Base-by-base conservation (phyloP, 2,797 vertebrate genomes). In the Manis javanica region DNA sequence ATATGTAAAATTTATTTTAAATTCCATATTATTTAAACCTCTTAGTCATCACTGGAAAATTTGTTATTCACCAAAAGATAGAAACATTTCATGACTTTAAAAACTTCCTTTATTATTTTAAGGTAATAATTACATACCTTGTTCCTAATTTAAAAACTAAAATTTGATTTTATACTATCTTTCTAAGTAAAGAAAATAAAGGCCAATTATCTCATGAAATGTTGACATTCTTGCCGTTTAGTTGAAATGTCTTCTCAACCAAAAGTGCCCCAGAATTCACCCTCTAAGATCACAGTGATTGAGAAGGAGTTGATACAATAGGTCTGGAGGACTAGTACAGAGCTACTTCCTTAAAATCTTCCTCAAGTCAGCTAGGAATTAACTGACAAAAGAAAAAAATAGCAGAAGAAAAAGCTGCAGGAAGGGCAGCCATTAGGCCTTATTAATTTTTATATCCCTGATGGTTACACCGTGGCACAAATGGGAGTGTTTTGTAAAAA, bases 161-260 rank as follows among this genome's bases (percentile, higher is more conserved):
- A 71, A 71, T 46, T 24, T 39, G 0, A 31, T 37, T 84, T 93
- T 46, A 91, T 5, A 72, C 24, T 34, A 18, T 9, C 39, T 46
- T 86, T 85, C 34, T 78, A 93, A 64, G 10, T 51, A 78, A 89
- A 89, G 14, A 87, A 91, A 84, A n/a, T 21, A 75, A n/a, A 24
- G 39, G 31, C 2, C 29, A 57, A 5, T 26, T 26, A 75, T 86
- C 53, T 92, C 69, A 46, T 53, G 34, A 91, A 93, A 75, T 51
- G 29, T 12, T 93, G 49, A 64, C 23, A 75, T 68, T 24, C 59
- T 24, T 83, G 11, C 71, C 11, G 42, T 46, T 46, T 23, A 71
- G 2, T 59, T 63, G 31, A 64, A 39, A 96, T 64, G 23, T 53
- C 5, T 84, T 88, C 86, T 85, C 18, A 91, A 83, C 3, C 18